phyloP scores from a whole-genome alignment of 2,113 vertebrate species.

The Ceratotherium simum region DNA sequence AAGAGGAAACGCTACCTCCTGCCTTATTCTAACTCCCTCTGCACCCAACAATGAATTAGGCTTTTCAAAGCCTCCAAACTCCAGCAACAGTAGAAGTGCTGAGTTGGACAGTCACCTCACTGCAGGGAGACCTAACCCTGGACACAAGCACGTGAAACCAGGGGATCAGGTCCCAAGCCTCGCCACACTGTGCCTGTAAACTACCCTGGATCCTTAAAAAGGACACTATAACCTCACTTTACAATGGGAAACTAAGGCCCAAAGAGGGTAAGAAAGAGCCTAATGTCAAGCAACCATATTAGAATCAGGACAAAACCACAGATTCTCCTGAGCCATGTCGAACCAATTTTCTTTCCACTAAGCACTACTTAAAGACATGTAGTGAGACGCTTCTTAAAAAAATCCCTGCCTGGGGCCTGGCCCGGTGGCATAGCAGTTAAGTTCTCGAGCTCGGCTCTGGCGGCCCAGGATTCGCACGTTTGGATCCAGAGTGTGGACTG shows the following conservation, averaged over 20 bases:
- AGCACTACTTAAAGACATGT: not conserved
- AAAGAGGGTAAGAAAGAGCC: not conserved
- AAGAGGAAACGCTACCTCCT: not conserved
- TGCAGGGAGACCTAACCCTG: not conserved
- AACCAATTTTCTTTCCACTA: conserved; percentile 19
- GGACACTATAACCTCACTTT: not conserved
- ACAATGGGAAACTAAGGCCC: not conserved
- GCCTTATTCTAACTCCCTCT: not conserved
- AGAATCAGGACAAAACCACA: conserved; percentile 2
- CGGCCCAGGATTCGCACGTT: too few species aligned
- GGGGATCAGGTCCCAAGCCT: not conserved
- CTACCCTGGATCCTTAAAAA: not conserved
- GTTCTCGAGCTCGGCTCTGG: too few species aligned
- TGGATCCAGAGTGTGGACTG: too few species aligned
- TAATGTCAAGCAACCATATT: not conserved
- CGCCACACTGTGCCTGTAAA: not conserved
- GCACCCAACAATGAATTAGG: not conserved
- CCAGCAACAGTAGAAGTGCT: not conserved
- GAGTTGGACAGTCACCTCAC: not conserved
- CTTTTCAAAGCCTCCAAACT: not conserved
- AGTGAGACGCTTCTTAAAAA: not conserved
- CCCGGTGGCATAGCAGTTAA: too few species aligned
- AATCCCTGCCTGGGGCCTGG: too few species aligned
- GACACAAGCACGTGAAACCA: not conserved
- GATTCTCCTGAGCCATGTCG: not conserved